Evolutionary conservation across 2,888 invertebrate genomes (phyloP), one percentile per base, ranked within the genome.

Genomic region (Gastracanthus pulcherrimus): DNA sequence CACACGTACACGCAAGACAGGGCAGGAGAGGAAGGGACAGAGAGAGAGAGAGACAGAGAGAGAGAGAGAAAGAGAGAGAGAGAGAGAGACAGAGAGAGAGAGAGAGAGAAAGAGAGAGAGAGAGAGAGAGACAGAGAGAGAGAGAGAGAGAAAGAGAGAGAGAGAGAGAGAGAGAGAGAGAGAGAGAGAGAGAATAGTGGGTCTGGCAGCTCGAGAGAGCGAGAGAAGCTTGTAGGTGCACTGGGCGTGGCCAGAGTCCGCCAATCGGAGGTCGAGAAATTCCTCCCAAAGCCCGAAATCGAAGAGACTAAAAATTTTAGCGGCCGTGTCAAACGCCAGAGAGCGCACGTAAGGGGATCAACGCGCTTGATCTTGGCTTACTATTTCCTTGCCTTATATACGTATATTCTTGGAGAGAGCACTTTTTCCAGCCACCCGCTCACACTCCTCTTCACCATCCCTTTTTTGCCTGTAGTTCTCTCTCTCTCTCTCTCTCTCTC

Each of bases 221-320:
- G 26, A 87, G 86, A 86, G 86, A 87, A 89, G 87, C 89, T 88
- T 89, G 69, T 89, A 88, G 86, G 84, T 89, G 88, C 70, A 19
- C 85, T 89, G 90, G 90, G 90, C 90, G 90, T 90, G 90, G 90
- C 87, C 88, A 89, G 79, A 85, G 87, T 87, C 88, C 86, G 86
- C 90, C 90, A 90, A 90, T 90, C 87, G 84, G 86, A 86, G 84
- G 84, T 81, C 85, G 85, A 84, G 85, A 84, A 89, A 86, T 87
- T 85, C 86, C 69, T 19, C 58, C 55, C 26, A 64, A 58, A 64
- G 72, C 51, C 86, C 87, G 87, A 89, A 89, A 89, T 89, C 89
- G 89, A 89, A 89, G 85, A 80, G 84, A 87, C 87, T 88, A 89
- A 89, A 89, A 89, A 89, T 89, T 89, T 89, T 88, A 89, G 88